A percentile compares a stretch with the other conserved stretches of the same genome.
Evolutionary conservation across 2,888 invertebrate genomes (phyloP).

Genomic region (Tetropium fuscum): DNA sequence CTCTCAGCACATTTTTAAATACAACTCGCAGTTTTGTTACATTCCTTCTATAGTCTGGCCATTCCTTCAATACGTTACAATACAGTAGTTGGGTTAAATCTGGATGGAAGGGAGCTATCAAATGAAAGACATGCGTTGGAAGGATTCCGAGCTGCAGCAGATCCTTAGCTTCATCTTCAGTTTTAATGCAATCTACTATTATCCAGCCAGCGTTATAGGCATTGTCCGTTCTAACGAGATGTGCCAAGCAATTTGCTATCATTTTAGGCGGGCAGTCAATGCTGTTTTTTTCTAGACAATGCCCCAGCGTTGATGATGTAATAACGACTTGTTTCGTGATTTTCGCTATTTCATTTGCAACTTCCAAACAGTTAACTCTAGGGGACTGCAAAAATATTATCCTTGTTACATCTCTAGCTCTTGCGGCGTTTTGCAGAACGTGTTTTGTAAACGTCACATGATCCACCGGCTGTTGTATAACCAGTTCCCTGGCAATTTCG

Average conservation of each 20-base stretch:
- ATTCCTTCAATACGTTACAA: conserved; percentile 56
- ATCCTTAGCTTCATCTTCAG: conserved; percentile 64
- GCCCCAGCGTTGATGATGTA: conserved; percentile 31
- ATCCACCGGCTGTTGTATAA: conserved; percentile 72
- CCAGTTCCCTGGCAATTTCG: conserved; percentile 72
- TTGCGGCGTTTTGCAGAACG: conserved; percentile 67
- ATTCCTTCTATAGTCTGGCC: conserved; percentile 59
- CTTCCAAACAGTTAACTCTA: conserved; percentile 61
- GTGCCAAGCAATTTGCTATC: conserved; percentile 57
- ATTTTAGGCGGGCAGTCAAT: conserved; percentile 41
- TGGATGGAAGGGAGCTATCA: conserved; percentile 62
- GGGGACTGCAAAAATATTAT: conserved; percentile 71
- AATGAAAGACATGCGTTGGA: conserved; percentile 69
- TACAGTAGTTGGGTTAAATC: conserved; percentile 58
- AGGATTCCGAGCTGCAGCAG: conserved; percentile 66
- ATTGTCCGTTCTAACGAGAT: conserved; percentile 53
- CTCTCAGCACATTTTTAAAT: conserved; percentile 56
- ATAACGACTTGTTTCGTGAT: conserved; percentile 57
- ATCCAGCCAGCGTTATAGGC: conserved; percentile 44
- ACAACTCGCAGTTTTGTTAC: conserved; percentile 60
- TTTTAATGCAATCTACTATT: conserved; percentile 66
- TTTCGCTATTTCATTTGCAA: conserved; percentile 56
- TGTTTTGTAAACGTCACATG: conserved; percentile 74
- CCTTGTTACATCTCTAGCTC: conserved; percentile 68
- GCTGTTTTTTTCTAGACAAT: conserved; percentile 28